Evolutionary conservation across 2,113 vertebrate species (phyloP), one percentile per base, ranked within the genome.

Genomic region (Gorsachius goisagi): DNA sequence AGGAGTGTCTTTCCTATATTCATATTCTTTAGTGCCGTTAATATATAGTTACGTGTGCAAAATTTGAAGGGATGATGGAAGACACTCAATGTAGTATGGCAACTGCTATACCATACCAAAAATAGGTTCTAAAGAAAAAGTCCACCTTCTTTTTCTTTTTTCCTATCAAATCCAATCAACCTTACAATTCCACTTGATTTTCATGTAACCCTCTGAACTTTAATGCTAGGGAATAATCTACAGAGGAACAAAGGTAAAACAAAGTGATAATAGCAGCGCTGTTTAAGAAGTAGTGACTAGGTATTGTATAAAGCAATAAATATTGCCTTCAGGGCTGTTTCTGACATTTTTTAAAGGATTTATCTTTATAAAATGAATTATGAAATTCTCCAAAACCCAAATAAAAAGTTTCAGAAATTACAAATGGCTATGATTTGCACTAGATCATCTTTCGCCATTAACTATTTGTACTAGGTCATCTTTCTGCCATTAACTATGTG

Each of bases 221-320:
- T 71, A 94, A 79, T 80, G 14, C 15, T 49, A 21, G 33, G 20
- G 15, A 76, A 81, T 73, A 95, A 95, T 32, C 37, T 39, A 56
- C 16, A 60, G 27, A 18, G 24, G 8, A 92, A 59, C 39, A 93
- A 91, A 78, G 17, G 22, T 75, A 79, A 75, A 95, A 16, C 6
- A 77, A 77, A 84, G 5, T 15, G 23, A 55, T 11, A 81, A 47
- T 3, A 85, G 67, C 11, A 71, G 24, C 32, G 2, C 15, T 84
- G 13, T 74, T 90, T 80, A 92, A 21, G 66, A 85, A 55, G 37
- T 69, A 95, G 56, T 7, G 58, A 67, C 15, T 73, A 88, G n/a
- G 22, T 84, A 89, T 58, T 86, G 68, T 30, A 67, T 15, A 39
- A 85, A 17, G 56, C 59, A 96, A 93, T 87, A 95, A 95, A 93